Base-by-base conservation (phyloP, 2,797 vertebrate genomes). In the Anabas testudineus region DNA sequence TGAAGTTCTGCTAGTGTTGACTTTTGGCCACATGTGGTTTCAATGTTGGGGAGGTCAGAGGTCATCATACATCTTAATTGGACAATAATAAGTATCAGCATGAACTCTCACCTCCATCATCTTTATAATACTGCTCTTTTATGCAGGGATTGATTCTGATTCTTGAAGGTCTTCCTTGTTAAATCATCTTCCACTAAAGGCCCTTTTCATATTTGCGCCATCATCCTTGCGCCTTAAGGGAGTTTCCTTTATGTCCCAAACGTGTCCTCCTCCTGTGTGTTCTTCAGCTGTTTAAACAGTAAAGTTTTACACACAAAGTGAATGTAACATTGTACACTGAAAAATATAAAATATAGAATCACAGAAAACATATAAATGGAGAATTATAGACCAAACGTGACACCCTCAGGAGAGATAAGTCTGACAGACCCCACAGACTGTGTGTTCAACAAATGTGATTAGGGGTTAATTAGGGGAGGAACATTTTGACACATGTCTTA, bases 401-500 rank as follows among this genome's bases (percentile, higher is more conserved):
- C 83, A 86, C 87, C 86, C 77, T 71, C 77, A 26, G 51, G 85
- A 90, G 88, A 85, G 76, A 81, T 22, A 74, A 63, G 65, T 56
- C 56, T 37, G 7, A 57, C 74, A 45, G 81, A 85, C 82, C 78
- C 82, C 84, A 81, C 78, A 88, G 78, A 87, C 63, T 92, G 91
- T 90, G 85, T 89, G 87, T 68, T 89, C 83, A 85, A 81, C 56
- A 90, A 90, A 93, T 92, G 89, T 78, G 86, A 93, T 93, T 92
- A 92, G 78, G 74, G 71, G 62, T 86, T 82, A 85, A 81, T 87
- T 88, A 85, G 81, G 76, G 81, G 80, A 67, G 78, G 77, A 83
- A 88, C 87, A 92, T 91, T 92, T 90, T 88, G 88, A 93, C 90
- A 92, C 86, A 82, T 91, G 90, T 90, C 88, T 92, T 83, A 73